Evolutionary conservation across 2,113 vertebrate species (phyloP), one percentile per base, ranked within the genome.

Genomic region (Polypterus senegalus): DNA sequence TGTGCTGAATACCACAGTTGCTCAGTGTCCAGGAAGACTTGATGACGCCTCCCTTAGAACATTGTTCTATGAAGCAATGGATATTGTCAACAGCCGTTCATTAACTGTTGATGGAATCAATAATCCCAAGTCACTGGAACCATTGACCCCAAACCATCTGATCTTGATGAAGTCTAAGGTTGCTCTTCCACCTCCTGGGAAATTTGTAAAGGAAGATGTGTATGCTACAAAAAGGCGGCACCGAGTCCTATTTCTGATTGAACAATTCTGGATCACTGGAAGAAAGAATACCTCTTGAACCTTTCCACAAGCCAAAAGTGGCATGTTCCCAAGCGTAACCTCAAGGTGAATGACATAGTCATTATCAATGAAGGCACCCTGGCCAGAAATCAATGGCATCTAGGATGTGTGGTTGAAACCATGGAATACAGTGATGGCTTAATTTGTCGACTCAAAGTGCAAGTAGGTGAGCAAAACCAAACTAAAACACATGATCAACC

Each of bases 181-280:
- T 4, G 57, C 63, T 48, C 9, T 57, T 11, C 63, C 63, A 5
- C 63, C 63, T 3, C 65, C 63, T 9, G 61, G 63, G 6, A 48
- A 43, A 49, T 70, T 70, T 61, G 44, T 53, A 44, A 67, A 6
- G n/a, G 63, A 70, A 8, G 66, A 63, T 44, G 1, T 70, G n/a
- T 70, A 67, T 47, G 53, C 9, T 1, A 59, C 57, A 54, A 70
- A 65, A 4, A 46, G 48, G 7, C 67, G 69, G 60, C 5, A 43
- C 5, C 3, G 57, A n/a, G 60, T 67, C 4, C 69, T 65, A 11
- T 65, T 60, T 60, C 44, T 67, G 2, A 58, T 57, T 9, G 58
- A 67, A 45, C 63, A 70, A 27, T 67, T 70, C 49, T 69, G 68
- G 64, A 58, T 47, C 27, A 45, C 1, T 69, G 64, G 67, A 66